Evolutionary conservation across 1,140 invertebrate species (phyloP).

Genomic region (Harpegnathos saltator): DNA sequence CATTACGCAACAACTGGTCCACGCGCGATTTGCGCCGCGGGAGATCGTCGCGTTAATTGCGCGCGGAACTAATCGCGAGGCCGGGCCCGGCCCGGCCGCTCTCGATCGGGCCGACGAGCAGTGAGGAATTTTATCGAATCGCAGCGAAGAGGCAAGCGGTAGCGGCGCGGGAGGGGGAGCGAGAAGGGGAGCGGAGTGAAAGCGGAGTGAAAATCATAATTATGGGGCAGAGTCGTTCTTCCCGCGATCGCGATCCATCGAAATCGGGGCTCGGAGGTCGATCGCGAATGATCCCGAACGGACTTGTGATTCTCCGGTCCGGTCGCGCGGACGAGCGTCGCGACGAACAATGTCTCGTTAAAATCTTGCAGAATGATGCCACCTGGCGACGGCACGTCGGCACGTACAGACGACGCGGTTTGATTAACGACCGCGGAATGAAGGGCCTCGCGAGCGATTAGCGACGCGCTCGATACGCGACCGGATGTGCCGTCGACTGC

Average conservation of each 20-base stretch:
- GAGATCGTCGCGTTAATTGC: conserved; percentile 25
- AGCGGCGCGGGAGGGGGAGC: no score
- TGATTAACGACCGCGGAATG: no score
- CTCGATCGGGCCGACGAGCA: background rate
- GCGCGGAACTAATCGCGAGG: conserved; percentile 7
- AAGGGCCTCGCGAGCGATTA: no score
- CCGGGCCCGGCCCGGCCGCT: background rate
- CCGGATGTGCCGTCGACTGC: no score
- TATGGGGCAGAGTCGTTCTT: conserved; percentile 1
- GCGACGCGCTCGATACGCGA: no score
- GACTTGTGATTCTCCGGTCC: no score
- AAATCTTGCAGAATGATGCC: conserved; percentile 18
- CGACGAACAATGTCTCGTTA: conserved; percentile 26
- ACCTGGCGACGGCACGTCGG: background rate
- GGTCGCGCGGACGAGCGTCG: no score
- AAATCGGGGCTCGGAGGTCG: background rate
- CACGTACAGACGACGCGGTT: no score
- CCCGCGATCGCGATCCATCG: background rate
- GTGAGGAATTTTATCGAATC: background rate
- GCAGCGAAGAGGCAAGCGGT: background rate
- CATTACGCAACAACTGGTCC: background rate
- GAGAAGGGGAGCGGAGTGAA: background rate
- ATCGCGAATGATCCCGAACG: no score
- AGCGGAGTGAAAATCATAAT: conserved; percentile 35
- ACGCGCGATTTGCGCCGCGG: conserved; percentile 18